Base-by-base conservation (phyloP, 2,888 invertebrate species). In the Harpagoxenus sublaevis region DNA sequence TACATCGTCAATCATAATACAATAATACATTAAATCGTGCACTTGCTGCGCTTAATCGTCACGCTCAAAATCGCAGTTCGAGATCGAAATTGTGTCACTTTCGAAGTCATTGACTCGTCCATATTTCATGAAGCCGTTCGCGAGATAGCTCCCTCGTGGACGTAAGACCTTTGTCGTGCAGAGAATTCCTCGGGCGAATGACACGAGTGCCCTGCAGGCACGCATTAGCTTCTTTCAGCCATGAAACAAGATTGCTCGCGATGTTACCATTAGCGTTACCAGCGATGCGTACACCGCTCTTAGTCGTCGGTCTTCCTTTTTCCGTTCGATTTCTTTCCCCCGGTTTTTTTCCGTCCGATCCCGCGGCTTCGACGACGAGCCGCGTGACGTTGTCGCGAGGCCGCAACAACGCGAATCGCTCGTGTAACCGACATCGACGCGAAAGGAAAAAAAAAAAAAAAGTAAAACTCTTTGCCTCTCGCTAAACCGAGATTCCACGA, bases 201-300 rank as follows among this genome's bases (percentile, higher is more conserved):
- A 18, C 75, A 8, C 51, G 28, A 51, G 60, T 23, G 31, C 23
- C 23, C 23, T n/a, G n/a, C n/a, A 18, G 39, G 18, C 45, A 39
- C 48, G 73, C 73, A 79, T 81, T 73, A 48, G 51, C 39, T 73
- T 73, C 48, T n/a, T 60, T 23, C 79, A 18, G 57, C 35, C 60
- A 55, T 57, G 79, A 23, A 81, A 73, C 71, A 71, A 60, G 60
- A 35, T 39, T 62, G 35, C 18, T 12, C 23, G 35, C 60, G 48
- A 60, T 73, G 48, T 81, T 79, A 57, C 57, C 48, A 81, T 81
- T 81, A 81, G 23, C 79, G 60, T 73, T 73, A 39, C 45, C 73
- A 65, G 60, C 48, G 73, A 81, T 60, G 73, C 79, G 10, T 73
- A 31, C 57, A 28, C 10, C 73, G 48, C n/a, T 81, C 8, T 71